A percentile compares a stretch with the other conserved stretches of the same genome.
Conservation (phyloP, 2,113 vertebrate genomes). For the Ictalurus furcatus region DNA sequence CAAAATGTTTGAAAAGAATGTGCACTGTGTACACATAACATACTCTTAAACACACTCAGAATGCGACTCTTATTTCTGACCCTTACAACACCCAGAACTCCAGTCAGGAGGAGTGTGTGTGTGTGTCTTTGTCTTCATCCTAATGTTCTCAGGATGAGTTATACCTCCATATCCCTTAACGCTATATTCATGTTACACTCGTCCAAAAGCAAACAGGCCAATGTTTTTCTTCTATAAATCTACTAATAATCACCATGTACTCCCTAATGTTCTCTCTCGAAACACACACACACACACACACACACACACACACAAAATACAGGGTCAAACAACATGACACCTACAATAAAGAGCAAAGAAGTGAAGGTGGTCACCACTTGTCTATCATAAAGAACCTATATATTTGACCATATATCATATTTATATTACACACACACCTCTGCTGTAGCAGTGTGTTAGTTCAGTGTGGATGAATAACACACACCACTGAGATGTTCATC, state of each 20-base stretch:
- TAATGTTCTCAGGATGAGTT: not conserved
- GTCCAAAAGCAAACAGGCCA: not conserved
- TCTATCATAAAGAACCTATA: not conserved
- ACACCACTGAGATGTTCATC: not conserved
- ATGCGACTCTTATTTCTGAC: not conserved
- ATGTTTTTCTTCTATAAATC: constrained; percentile 22
- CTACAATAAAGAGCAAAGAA: not conserved
- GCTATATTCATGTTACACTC: not conserved
- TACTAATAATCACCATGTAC: not conserved
- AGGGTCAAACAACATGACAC: not conserved
- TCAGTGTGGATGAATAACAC: not conserved
- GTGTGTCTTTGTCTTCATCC: not conserved
- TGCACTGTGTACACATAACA: not conserved
- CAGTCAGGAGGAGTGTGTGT: not conserved
- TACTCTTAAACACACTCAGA: not conserved
- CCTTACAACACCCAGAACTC: not conserved
- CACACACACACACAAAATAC: constrained; percentile 18
- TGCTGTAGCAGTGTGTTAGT: not conserved
- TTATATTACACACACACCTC: not conserved
- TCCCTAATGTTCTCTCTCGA: not conserved
- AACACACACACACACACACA: not conserved
- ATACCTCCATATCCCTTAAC: not conserved
- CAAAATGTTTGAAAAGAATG: not conserved
- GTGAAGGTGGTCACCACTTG: not conserved
- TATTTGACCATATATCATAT: not conserved